These are phyloP conservation scores for Drosophila anomalata DNA, from an alignment of 2,888 invertebrate genomes.

Conservation along the genomic window DNA sequence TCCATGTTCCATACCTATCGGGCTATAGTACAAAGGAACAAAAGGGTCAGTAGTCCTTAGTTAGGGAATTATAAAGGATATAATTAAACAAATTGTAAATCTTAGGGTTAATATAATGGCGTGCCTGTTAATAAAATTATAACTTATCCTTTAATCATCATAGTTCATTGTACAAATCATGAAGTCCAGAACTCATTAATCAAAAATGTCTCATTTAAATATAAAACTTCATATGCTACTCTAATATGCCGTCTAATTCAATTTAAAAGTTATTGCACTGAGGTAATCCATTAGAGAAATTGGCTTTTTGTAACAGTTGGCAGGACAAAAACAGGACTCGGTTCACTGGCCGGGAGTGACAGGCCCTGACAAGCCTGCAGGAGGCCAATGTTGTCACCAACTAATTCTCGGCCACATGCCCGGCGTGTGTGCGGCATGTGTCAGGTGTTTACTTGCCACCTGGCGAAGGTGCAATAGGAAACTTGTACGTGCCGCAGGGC, in stretches of 20 bases:
- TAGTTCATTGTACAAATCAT: slow-evolving; percentile 1
- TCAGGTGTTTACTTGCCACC: slow-evolving; percentile 12
- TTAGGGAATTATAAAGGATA: no score
- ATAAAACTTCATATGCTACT: background rate
- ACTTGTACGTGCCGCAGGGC: slow-evolving; percentile 22
- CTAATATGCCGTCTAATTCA: background rate
- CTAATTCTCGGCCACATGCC: slow-evolving; percentile 6
- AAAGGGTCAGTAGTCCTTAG: background rate
- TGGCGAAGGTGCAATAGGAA: slow-evolving; percentile 24
- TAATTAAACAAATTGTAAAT: background rate
- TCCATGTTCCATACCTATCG: slow-evolving; percentile 1
- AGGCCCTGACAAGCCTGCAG: slow-evolving; percentile 1
- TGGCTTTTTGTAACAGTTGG: background rate
- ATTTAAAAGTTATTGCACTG: background rate
- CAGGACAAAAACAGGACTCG: background rate
- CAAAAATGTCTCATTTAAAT: background rate
- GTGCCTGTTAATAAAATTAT: no score
- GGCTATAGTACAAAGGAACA: background rate
- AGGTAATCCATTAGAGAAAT: background rate
- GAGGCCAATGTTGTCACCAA: slow-evolving; percentile 10
- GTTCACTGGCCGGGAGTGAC: slow-evolving; percentile 16
- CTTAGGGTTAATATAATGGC: background rate
- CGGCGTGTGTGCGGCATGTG: slow-evolving; percentile 4
- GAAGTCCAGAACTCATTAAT: background rate
- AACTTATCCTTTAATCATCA: background rate